Percentiles rank a stretch among this genome's conserved stretches.
Evolutionary conservation across 1,140 invertebrate genomes (phyloP).

Genomic region (Brachionus angularis): DNA sequence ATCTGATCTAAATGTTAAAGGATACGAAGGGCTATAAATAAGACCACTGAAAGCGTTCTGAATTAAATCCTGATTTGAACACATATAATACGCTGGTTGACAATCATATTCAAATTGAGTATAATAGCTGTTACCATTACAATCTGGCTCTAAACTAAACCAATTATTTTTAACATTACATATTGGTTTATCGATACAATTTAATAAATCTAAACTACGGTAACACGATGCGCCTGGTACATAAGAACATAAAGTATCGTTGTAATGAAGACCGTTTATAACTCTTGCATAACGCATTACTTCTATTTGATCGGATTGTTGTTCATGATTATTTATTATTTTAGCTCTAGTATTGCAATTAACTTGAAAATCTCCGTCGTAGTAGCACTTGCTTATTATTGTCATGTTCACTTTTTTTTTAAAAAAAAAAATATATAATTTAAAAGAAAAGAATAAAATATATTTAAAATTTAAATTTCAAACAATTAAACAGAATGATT

Average conservation of each 20-base stretch:
- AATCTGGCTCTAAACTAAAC: constrained; percentile 39
- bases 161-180: constrained; percentile 40
- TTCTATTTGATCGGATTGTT: neutral
- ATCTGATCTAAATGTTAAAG: neutral
- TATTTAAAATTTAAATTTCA: too few species aligned
- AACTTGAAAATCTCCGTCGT: constrained; percentile 39
- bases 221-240: constrained; percentile 18
- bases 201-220: neutral
- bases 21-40: constrained; percentile 39
- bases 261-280: constrained; percentile 28
- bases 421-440: too few species aligned
- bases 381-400: constrained; percentile 24
- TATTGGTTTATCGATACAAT: constrained; percentile 29
- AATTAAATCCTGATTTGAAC: neutral
- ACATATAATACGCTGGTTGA: constrained; percentile 40
- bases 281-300: constrained; percentile 43
- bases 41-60: constrained; percentile 18
- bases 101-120: constrained; percentile 42
- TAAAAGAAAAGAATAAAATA: too few species aligned
- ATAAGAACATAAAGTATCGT: constrained; percentile 40
- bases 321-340: neutral
- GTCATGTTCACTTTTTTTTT: too few species aligned
- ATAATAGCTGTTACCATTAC: constrained; percentile 39
- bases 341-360: constrained; percentile 20
- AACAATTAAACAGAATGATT: too few species aligned